A percentile compares a stretch with the other conserved stretches of the same genome.
phyloP scores from a whole-genome alignment of 2,888 invertebrate genomes.

The Leucoptera coffeella region DNA sequence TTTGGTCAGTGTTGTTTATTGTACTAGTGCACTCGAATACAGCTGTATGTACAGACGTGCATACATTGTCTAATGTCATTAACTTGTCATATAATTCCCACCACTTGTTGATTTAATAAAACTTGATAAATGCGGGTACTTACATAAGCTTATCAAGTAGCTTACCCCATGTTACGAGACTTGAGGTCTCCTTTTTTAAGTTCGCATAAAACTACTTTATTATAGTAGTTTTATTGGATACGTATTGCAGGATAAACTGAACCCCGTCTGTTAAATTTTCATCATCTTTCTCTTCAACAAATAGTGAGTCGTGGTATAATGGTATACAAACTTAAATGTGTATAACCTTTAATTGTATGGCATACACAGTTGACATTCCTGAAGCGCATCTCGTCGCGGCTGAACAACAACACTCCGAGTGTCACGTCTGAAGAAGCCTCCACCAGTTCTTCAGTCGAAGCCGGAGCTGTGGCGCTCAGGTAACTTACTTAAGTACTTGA shows the following conservation, averaged over 20 bases:
- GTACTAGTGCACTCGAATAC: not conserved
- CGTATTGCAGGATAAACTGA: no score
- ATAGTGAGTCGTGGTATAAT: no score
- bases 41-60: no score
- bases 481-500: slow-evolving; percentile 28
- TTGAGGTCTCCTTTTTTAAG: not conserved
- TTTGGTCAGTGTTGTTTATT: not conserved
- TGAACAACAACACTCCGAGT: slow-evolving; percentile 37
- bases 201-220: no score
- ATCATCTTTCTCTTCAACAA: no score
- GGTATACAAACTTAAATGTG: no score
- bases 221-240: no score
- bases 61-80: no score
- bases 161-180: not conserved
- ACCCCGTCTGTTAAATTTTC: no score
- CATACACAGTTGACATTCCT: slow-evolving; percentile 33
- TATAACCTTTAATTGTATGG: slow-evolving; percentile 2
- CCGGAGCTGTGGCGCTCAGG: slow-evolving; percentile 22
- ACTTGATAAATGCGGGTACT: not conserved
- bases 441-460: slow-evolving; percentile 13
- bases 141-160: not conserved
- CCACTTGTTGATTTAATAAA: no score
- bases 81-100: no score
- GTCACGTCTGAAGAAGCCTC: slow-evolving; percentile 23
- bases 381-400: slow-evolving; percentile 30